Evolutionary conservation across 2,888 invertebrate species (phyloP).

Genomic region (Agelastica alni): DNA sequence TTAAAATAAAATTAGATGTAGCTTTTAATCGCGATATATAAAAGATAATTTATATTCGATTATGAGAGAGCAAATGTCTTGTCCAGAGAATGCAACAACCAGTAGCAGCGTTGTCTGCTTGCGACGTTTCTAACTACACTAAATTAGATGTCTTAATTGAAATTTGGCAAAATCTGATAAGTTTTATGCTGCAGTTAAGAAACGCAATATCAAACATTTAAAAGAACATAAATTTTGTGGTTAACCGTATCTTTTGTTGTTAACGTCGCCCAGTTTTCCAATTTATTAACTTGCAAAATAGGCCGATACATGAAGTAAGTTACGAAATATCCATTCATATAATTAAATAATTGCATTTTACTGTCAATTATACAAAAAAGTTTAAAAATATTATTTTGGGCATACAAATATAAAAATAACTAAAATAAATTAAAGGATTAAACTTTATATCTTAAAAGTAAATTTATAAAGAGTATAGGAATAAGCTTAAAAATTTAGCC

Average conservation of each 20-base stretch:
- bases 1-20: too few species aligned
- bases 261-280: conserved; percentile 20
- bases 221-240: conserved; percentile 30
- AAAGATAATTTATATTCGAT: conserved; percentile 25
- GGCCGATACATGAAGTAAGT: conserved; percentile 1
- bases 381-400: too few species aligned
- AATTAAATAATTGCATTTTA: too few species aligned
- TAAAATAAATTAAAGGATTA: too few species aligned
- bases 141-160: conserved; percentile 33
- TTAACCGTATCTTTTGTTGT: conserved; percentile 28
- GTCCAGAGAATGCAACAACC: conserved; percentile 15
- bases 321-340: too few species aligned
- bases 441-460: too few species aligned
- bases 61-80: conserved; percentile 19
- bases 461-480: too few species aligned
- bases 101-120: conserved; percentile 19
- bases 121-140: conserved; percentile 23
- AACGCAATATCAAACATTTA: conserved; percentile 28
- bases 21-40: too few species aligned
- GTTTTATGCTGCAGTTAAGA: conserved; percentile 17
- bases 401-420: too few species aligned
- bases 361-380: too few species aligned
- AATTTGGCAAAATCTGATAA: conserved; percentile 33
- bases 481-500: too few species aligned
- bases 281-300: conserved; percentile 25